phyloP scores from a whole-genome alignment of 1,140 invertebrate genomes.

The Drosophila ficusphila region DNA sequence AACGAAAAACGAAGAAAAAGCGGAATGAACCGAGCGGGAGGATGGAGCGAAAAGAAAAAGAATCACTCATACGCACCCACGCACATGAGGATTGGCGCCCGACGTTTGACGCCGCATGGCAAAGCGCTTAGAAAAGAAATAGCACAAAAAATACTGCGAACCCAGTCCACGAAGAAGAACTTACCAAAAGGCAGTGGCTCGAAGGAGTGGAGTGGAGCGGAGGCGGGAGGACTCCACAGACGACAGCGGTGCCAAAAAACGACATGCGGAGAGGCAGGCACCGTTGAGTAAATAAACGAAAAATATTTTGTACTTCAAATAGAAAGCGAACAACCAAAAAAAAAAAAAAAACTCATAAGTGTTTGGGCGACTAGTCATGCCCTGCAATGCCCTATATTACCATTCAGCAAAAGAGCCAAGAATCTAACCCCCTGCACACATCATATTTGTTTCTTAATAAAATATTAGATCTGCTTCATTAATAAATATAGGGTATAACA shows the following conservation, averaged over 20 bases:
- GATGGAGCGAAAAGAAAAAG: conserved; percentile 38
- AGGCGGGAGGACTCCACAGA: conserved; percentile 13
- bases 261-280: conserved; percentile 10
- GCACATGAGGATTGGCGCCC: conserved; percentile 62
- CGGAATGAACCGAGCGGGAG: not conserved
- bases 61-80: conserved; percentile 82
- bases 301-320: conserved; percentile 76
- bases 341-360: not conserved
- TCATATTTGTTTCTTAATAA: too few species aligned
- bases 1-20: conserved; percentile 42
- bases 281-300: conserved; percentile 72
- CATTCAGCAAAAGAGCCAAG: too few species aligned
- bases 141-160: conserved; percentile 30
- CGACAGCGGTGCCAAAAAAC: conserved; percentile 66
- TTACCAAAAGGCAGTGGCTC: conserved; percentile 39
- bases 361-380: not conserved
- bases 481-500: not conserved
- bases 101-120: conserved; percentile 57
- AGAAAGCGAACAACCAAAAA: conserved; percentile 26
- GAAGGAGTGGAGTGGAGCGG: conserved; percentile 20
- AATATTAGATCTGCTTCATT: not conserved
- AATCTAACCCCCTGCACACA: too few species aligned
- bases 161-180: conserved; percentile 31
- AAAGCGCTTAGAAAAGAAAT: conserved; percentile 48
- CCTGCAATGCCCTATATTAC: not conserved